A percentile compares a stretch with the other conserved stretches of the same genome.
phyloP scores from a whole-genome alignment of 2,797 vertebrate genomes.

The Aphelocoma californica region DNA sequence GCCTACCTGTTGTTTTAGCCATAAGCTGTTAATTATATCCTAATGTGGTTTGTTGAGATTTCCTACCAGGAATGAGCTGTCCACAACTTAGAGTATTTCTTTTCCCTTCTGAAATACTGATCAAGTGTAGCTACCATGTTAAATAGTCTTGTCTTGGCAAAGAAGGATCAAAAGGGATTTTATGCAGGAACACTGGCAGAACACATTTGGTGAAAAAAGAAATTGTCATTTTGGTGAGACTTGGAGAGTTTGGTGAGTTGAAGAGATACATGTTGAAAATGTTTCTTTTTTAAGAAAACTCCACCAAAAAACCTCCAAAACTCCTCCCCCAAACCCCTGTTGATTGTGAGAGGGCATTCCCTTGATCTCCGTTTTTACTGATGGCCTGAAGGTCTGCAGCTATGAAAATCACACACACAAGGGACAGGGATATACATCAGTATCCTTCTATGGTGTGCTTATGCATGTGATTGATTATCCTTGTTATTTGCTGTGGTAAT shows the following conservation, averaged over 20 bases:
- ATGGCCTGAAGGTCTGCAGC: neutral
- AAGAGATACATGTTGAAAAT: neutral
- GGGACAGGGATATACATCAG: neutral
- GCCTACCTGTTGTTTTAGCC: neutral
- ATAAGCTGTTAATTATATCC: neutral
- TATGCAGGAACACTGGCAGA: neutral
- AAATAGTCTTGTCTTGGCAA: neutral
- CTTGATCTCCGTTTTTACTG: neutral
- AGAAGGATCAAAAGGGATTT: neutral
- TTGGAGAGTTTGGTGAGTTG: neutral
- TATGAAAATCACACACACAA: neutral
- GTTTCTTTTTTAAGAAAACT: neutral
- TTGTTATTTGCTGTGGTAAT: conserved; percentile 4
- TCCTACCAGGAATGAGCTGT: neutral
- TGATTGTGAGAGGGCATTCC: neutral
- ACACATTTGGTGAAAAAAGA: neutral
- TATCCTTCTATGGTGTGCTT: neutral
- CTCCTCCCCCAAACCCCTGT: accelerated
- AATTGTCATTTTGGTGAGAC: neutral
- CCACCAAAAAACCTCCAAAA: neutral
- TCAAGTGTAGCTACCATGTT: neutral
- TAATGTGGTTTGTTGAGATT: neutral
- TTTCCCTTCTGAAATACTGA: neutral
- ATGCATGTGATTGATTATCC: neutral
- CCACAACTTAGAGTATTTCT: neutral